Base-by-base conservation (phyloP, 2,888 invertebrate genomes). In the Nasonovia ribisnigri region DNA sequence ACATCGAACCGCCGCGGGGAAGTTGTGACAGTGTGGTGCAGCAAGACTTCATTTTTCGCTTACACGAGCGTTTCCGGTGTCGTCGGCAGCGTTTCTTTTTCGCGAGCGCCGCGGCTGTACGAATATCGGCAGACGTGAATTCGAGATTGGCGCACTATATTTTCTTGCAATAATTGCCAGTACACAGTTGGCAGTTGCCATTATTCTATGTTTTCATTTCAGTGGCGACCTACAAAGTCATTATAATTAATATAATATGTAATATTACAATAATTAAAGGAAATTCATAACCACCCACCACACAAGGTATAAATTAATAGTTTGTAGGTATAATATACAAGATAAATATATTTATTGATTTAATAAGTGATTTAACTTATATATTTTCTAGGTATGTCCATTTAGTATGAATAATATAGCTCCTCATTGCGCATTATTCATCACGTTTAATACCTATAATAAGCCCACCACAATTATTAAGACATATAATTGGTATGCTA, bases 31-130 rank as follows among this genome's bases (percentile, higher is more conserved):
- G 54, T 84, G 84, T 86, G 77, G 6, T 36, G 77, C 8, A 36
- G 77, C 36, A 86, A 57, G 86, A 91, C 86, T 91, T 91, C 46
- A 91, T 91, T 91, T 91, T 91, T 91, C 57, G 91, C 86, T 91
- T 86, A 57, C 57, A 46, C 57, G 26, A 57, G 91, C 86, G 91
- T 91, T 91, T 91, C 57, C n/a, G 84, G 84, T 57, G 86, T 91
- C 84, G 46, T 84, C 84, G 51, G 29, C 51, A 54, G 16, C 57
- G 88, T 91, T 90, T 60, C 43, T 90, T 90, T 90, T 57, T 24
- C 51, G 3, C 57, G 54, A 36, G 11, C 46, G 36, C 36, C 51
- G 13, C 57, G 54, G 36, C n/a, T 24, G 67, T 67, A 5, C 88
- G 54, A 51, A 77, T 20, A 36, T 36, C 8, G 77, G 77, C 2